Conservation (phyloP, 2,888 invertebrate genomes). For the Heteromyza rotundicornis region DNA sequence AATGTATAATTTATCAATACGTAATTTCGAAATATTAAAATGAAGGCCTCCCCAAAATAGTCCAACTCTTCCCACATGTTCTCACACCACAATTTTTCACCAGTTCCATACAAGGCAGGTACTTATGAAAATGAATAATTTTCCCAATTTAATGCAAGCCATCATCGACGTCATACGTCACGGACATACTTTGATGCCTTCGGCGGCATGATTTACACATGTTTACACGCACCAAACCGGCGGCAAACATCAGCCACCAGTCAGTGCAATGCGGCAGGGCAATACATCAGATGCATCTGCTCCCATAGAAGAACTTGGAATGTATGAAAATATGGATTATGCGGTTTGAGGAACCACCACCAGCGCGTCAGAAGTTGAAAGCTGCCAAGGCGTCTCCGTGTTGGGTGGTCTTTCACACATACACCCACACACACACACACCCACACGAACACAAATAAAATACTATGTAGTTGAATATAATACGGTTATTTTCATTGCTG, state of each 20-base stretch:
- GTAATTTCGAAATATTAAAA: no score
- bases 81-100: no score
- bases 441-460: background rate
- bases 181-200: conserved; percentile 26
- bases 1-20: no score
- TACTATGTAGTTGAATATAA: conserved; percentile 22
- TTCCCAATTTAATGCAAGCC: background rate
- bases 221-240: conserved; percentile 40
- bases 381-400: background rate
- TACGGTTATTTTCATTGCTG: conserved; percentile 19
- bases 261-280: conserved; percentile 12
- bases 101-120: no score
- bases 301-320: no score
- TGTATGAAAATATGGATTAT: conserved; percentile 17
- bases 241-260: conserved; percentile 21
- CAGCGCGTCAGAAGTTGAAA: conserved; percentile 2
- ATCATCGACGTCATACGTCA: conserved; percentile 1
- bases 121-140: background rate
- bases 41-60: no score
- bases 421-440: conserved; percentile 9
- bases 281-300: conserved; percentile 22
- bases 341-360: conserved; percentile 16
- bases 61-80: no score
- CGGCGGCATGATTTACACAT: conserved; percentile 58
- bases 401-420: conserved; percentile 11